These are phyloP conservation scores for Pseudochirops corinnae DNA, from an alignment of 2,797 vertebrate genomes.

Conservation along the genomic window DNA sequence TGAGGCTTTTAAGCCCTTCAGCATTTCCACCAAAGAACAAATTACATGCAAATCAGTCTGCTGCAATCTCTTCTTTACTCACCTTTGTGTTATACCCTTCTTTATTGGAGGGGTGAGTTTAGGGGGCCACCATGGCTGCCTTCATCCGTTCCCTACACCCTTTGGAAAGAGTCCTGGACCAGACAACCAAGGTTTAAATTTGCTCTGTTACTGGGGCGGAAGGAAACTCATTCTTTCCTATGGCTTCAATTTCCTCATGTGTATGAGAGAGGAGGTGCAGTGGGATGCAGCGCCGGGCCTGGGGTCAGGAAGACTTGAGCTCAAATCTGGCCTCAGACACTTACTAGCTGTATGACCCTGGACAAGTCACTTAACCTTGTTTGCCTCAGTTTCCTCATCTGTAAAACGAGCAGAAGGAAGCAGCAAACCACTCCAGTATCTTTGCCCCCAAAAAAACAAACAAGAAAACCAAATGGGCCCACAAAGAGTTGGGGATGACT, in stretches of 20 bases:
- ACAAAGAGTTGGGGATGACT: too few species aligned
- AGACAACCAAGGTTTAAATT: neutral
- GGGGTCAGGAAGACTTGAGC: too few species aligned
- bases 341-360: too few species aligned
- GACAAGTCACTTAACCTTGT: neutral
- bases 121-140: neutral
- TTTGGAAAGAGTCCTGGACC: neutral
- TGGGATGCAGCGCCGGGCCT: too few species aligned
- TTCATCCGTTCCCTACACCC: neutral
- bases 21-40: slow-evolving; percentile 74
- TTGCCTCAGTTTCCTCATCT: neutral
- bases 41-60: slow-evolving; percentile 75
- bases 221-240: neutral
- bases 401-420: too few species aligned
- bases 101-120: neutral
- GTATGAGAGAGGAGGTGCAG: neutral
- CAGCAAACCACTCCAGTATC: too few species aligned
- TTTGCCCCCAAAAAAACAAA: too few species aligned
- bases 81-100: neutral
- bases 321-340: too few species aligned
- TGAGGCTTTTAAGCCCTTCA: slow-evolving; percentile 75
- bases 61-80: slow-evolving; percentile 62
- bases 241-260: neutral
- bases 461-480: too few species aligned
- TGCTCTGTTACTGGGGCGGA: neutral